Conservation (phyloP, 2,888 invertebrate genomes). For the Drosophila sordidapex region DNA sequence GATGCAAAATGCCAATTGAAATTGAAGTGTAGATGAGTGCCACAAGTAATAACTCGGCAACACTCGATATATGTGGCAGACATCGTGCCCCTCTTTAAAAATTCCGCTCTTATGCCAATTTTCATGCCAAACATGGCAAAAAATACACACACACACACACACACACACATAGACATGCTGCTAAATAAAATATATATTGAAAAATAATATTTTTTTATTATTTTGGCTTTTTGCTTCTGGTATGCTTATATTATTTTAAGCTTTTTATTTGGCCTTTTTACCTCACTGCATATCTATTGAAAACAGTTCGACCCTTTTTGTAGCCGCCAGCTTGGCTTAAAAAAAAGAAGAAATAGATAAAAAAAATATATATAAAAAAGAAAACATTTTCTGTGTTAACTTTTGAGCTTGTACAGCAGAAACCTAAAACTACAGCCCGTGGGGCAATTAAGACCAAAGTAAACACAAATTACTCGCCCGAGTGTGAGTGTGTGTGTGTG, state of each 20-base stretch:
- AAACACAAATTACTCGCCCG: slow-evolving; percentile 47
- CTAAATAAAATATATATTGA: slow-evolving; percentile 74
- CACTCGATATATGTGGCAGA: slow-evolving; percentile 57
- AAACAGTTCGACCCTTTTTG: slow-evolving; percentile 30
- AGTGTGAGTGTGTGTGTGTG: too few relatives aligned
- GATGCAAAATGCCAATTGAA: slow-evolving; percentile 77
- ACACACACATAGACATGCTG: background rate
- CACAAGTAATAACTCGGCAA: slow-evolving; percentile 54
- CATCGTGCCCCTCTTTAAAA: slow-evolving; percentile 28
- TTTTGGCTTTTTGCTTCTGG: slow-evolving; percentile 44
- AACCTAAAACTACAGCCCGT: slow-evolving; percentile 68
- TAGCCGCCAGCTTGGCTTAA: slow-evolving; percentile 30
- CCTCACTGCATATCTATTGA: slow-evolving; percentile 16
- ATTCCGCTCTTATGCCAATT: slow-evolving; percentile 48
- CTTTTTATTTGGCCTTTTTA: slow-evolving; percentile 28
- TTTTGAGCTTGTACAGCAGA: slow-evolving; percentile 52
- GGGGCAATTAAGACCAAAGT: slow-evolving; percentile 48
- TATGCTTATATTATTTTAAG: slow-evolving; percentile 25
- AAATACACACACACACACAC: slow-evolving; percentile 20
- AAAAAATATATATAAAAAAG: background rate
- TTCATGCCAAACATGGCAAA: slow-evolving; percentile 44
- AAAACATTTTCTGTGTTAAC: slow-evolving; percentile 48
- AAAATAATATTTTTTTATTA: slow-evolving; percentile 50
- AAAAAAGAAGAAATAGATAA: slow-evolving; percentile 6
- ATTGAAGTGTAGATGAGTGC: slow-evolving; percentile 74